Evolutionary conservation across 2,888 invertebrate genomes (phyloP).

Genomic region (Perizoma affinitatum): DNA sequence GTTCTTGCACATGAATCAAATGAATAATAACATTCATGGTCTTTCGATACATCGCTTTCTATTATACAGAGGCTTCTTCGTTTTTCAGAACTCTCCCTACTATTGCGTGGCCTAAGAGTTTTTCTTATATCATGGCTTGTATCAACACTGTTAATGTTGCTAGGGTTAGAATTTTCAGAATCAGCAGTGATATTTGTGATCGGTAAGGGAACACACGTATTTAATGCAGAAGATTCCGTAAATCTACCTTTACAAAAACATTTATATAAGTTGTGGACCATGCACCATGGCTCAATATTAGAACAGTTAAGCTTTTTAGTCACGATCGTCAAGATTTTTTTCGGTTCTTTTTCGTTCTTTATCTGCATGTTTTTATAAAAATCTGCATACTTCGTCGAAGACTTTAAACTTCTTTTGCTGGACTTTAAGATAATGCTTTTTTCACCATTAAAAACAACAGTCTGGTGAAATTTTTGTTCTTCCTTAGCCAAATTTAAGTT

Average conservation of each 20-base stretch:
- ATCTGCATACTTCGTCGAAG: conserved; percentile 86
- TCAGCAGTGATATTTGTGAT: conserved; percentile 9
- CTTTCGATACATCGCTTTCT: conserved; percentile 3
- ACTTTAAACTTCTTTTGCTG: conserved; percentile 83
- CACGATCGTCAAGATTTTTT: conserved; percentile 51
- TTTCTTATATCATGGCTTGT: conserved; percentile 6
- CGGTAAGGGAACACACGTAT: conserved; percentile 6
- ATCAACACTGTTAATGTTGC: conserved; percentile 4
- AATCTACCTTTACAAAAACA: conserved; percentile 86
- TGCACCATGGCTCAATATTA: conserved; percentile 86
- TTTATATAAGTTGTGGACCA: conserved; percentile 86
- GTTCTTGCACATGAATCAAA: conserved; percentile 54
- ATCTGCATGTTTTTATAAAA: conserved; percentile 65
- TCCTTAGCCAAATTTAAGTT: conserved; percentile 85
- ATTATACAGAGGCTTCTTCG: not conserved
- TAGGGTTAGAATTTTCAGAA: conserved; percentile 5
- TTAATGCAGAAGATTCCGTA: conserved; percentile 34
- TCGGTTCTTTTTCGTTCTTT: conserved; percentile 49
- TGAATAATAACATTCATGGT: conserved; percentile 23
- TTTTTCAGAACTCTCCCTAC: conserved; percentile 14
- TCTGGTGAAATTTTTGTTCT: conserved; percentile 89
- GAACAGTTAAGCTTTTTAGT: conserved; percentile 57
- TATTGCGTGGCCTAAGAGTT: conserved; percentile 17
- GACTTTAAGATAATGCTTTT: conserved; percentile 86
- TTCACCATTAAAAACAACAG: conserved; percentile 86